phyloP scores from a whole-genome alignment of 2,797 vertebrate species.

The Coccyzus lansbergi region DNA sequence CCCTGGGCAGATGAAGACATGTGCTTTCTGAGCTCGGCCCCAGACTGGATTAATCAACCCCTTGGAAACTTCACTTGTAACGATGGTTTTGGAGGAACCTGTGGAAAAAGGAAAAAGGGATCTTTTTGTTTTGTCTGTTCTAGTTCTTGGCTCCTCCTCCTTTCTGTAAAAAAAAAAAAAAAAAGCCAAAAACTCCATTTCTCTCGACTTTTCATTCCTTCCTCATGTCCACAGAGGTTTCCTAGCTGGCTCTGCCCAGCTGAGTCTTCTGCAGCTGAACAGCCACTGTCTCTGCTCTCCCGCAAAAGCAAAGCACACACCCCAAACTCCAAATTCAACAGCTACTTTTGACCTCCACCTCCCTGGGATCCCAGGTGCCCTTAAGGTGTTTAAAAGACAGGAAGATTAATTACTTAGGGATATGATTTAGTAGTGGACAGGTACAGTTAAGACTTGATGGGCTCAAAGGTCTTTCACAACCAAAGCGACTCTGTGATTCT shows the following conservation, averaged over 20 bases:
- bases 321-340: not conserved
- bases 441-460: no score
- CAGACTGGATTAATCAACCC: slow-evolving; percentile 34
- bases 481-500: not conserved
- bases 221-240: not conserved
- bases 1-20: slow-evolving; percentile 46
- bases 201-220: not conserved
- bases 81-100: not conserved
- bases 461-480: no score
- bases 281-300: not conserved
- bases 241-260: accelerated
- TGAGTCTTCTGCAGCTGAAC: not conserved
- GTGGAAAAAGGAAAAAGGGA: slow-evolving; percentile 32
- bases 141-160: not conserved
- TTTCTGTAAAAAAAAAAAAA: not conserved
- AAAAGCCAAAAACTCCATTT: not conserved
- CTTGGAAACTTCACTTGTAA: not conserved
- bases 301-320: not conserved
- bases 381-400: no score
- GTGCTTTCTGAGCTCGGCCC: not conserved
- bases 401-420: no score
- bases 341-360: not conserved
- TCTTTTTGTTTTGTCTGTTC: slow-evolving; percentile 22
- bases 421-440: no score
- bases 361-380: no score